phyloP scores from a whole-genome alignment of 1,140 invertebrate species.

The Sitodiplosis mosellana region DNA sequence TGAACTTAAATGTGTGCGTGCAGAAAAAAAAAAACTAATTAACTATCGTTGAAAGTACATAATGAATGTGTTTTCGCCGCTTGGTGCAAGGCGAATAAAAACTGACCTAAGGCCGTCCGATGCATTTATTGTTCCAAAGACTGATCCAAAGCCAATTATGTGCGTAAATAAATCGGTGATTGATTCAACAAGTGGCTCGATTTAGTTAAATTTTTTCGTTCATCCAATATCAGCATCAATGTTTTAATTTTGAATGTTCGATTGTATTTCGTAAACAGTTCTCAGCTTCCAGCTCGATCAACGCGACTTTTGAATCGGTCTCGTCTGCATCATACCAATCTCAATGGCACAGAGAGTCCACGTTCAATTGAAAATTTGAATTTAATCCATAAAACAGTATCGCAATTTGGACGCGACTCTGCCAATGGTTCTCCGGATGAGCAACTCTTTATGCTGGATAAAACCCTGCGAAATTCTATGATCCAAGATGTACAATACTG shows the following conservation, averaged over 20 bases:
- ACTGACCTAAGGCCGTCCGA: conserved; percentile 13
- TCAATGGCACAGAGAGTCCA: conserved; percentile 16
- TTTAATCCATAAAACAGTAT: conserved; percentile 8
- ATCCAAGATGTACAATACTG: conserved; percentile 46
- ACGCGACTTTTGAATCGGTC: conserved; percentile 23
- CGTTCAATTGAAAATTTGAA: conserved; percentile 19
- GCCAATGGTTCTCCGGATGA: conserved; percentile 23
- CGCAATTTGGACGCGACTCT: conserved; percentile 10
- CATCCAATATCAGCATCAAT: neutral
- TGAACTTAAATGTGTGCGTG: neutral
- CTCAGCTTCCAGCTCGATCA: conserved; percentile 21
- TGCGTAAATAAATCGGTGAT: neutral
- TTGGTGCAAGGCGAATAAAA: conserved; percentile 25
- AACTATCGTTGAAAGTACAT: neutral
- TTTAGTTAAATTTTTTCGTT: neutral
- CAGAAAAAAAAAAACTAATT: neutral
- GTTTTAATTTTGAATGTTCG: neutral
- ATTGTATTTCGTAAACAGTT: conserved; percentile 12
- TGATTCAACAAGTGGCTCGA: neutral
- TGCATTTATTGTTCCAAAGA: neutral
- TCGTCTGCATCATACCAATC: conserved; percentile 18
- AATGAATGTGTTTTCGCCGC: conserved; percentile 15
- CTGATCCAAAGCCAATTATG: neutral
- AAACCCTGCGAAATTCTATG: conserved; percentile 29
- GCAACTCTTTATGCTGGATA: conserved; percentile 25